phyloP scores from a whole-genome alignment of 2,797 vertebrate species.

The Anguilla marmorata region DNA sequence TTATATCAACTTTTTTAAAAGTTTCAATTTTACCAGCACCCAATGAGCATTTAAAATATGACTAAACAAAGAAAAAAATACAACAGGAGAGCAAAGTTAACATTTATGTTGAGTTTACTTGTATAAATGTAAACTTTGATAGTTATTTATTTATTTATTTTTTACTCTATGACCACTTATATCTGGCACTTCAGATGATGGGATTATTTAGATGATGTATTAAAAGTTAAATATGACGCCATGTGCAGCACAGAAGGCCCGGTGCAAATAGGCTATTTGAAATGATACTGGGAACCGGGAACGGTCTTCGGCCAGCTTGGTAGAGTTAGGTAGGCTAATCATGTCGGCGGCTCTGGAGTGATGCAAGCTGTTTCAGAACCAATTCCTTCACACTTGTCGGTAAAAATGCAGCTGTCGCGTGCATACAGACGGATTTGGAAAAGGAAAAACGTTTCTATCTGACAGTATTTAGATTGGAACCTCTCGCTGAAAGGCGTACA shows the following conservation, averaged over 20 bases:
- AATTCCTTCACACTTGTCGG: constrained; percentile 58
- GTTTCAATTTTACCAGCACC: neutral
- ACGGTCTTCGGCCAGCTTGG: neutral
- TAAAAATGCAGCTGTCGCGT: constrained; percentile 74
- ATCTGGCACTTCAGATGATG: neutral
- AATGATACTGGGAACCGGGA: neutral
- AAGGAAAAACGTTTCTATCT: constrained; percentile 25
- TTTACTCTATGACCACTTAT: neutral
- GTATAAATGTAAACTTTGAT: too few species aligned
- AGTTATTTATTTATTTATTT: too few species aligned
- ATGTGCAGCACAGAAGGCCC: constrained; percentile 23
- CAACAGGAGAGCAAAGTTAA: neutral
- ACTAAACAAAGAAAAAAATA: too few species aligned
- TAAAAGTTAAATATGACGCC: constrained; percentile 57
- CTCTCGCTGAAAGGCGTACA: constrained; percentile 80
- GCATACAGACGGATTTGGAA: constrained; percentile 65
- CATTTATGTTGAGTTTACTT: neutral
- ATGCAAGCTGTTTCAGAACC: constrained; percentile 52
- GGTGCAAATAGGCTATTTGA: constrained; percentile 20
- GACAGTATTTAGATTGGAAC: constrained; percentile 66
- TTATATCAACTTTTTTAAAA: too few species aligned
- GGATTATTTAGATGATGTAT: constrained; percentile 61
- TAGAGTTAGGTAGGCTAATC: constrained; percentile 32
- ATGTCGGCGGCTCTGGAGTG: neutral
- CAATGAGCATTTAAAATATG: neutral